A percentile compares a stretch with the other conserved stretches of the same genome.
These are phyloP conservation scores for Thaleichthys pacificus DNA, from an alignment of 2,797 vertebrate species.

Conservation along the genomic window DNA sequence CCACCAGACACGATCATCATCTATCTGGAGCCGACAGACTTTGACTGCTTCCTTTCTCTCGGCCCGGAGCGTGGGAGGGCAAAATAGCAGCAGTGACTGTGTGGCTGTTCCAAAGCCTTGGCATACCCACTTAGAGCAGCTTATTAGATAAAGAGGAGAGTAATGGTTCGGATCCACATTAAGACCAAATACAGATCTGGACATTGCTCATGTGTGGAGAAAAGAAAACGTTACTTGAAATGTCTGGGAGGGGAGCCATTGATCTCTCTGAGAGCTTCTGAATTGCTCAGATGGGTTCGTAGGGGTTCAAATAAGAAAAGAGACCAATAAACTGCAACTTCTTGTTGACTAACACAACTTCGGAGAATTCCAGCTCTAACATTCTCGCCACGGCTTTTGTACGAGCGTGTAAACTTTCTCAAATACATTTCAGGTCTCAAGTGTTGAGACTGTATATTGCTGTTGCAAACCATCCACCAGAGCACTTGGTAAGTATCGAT, in stretches of 20 bases:
- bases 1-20: slow-evolving; percentile 45
- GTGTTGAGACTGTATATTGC: slow-evolving; percentile 28
- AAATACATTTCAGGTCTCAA: no score
- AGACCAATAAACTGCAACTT: slow-evolving; percentile 3
- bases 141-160: slow-evolving; percentile 71
- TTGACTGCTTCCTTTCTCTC: slow-evolving; percentile 35
- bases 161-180: slow-evolving; percentile 65
- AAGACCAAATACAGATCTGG: slow-evolving; percentile 46
- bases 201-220: slow-evolving; percentile 35
- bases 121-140: slow-evolving; percentile 55
- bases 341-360: not conserved
- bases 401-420: slow-evolving; percentile 7
- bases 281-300: slow-evolving; percentile 24
- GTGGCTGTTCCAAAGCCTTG: slow-evolving; percentile 50
- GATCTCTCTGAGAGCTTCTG: slow-evolving; percentile 57
- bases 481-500: slow-evolving; percentile 18
- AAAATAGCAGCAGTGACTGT: slow-evolving; percentile 34
- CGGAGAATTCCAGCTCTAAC: not conserved
- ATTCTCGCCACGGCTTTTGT: not conserved
- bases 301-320: slow-evolving; percentile 8
- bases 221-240: slow-evolving; percentile 46
- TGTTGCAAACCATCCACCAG: slow-evolving; percentile 16
- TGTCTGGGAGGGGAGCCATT: slow-evolving; percentile 55
- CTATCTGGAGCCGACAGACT: slow-evolving; percentile 40
- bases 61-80: slow-evolving; percentile 49